phyloP scores from a whole-genome alignment of 2,113 vertebrate species.

The Mobula hypostoma region DNA sequence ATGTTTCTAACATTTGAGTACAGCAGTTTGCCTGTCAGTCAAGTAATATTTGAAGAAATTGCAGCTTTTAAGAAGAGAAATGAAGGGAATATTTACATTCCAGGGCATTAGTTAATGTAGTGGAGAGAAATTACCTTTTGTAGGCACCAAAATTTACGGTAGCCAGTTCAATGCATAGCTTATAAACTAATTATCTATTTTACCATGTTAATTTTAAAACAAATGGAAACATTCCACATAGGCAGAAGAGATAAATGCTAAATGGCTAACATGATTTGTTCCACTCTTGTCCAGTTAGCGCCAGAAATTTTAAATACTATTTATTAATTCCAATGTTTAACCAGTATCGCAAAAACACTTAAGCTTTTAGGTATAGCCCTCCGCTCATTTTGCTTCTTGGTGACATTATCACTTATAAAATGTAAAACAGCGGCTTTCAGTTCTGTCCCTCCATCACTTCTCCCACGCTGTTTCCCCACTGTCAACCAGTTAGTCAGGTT shows the following conservation, averaged over 20 bases:
- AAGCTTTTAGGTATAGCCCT: not conserved
- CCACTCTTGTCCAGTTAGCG: not conserved
- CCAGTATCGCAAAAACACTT: not conserved
- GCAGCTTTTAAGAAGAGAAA: not conserved
- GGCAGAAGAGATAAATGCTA: not conserved
- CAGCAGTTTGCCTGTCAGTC: slow-evolving; percentile 13
- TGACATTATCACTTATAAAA: not conserved
- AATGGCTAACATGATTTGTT: not conserved
- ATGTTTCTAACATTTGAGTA: not conserved
- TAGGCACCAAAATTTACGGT: not conserved
- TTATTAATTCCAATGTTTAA: not conserved
- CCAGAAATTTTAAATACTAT: not conserved
- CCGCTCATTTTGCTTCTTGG: not conserved
- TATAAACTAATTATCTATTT: not conserved
- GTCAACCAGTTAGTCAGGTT: not conserved
- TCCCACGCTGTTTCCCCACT: not conserved
- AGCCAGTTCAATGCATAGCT: not conserved
- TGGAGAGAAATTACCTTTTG: not conserved
- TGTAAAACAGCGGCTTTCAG: not conserved
- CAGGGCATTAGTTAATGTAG: not conserved
- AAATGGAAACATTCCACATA: not conserved
- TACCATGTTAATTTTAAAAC: not conserved
- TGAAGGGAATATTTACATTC: not conserved
- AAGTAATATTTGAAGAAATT: slow-evolving; percentile 15
- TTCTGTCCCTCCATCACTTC: not conserved